Evolutionary conservation across 2,888 invertebrate genomes (phyloP).

Genomic region (Stenotaenia linearis): DNA sequence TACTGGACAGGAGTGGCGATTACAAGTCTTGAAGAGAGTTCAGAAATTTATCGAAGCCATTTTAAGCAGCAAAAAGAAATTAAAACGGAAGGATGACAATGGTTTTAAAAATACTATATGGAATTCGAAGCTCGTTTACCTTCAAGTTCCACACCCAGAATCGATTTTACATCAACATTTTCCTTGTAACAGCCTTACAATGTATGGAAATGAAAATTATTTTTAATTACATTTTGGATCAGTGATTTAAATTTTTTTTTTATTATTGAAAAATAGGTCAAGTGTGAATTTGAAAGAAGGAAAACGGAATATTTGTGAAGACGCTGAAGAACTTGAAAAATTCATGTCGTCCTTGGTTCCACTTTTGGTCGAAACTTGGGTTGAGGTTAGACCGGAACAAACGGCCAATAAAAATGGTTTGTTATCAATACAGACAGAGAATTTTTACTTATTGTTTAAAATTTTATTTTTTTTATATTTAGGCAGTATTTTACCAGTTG

Average conservation of each 20-base stretch:
- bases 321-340: slow-evolving; percentile 50
- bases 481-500: neutral
- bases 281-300: neutral
- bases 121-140: neutral
- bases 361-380: slow-evolving; percentile 74
- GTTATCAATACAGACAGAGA: neutral
- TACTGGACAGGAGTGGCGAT: slow-evolving; percentile 72
- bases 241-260: neutral
- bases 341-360: slow-evolving; percentile 67
- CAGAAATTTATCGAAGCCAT: slow-evolving; percentile 48
- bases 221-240: neutral
- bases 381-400: slow-evolving; percentile 55
- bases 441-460: neutral
- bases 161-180: slow-evolving; percentile 18
- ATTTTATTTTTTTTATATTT: neutral
- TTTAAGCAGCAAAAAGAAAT: neutral
- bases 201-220: neutral
- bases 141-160: neutral
- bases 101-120: neutral
- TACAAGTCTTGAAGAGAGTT: slow-evolving; percentile 66
- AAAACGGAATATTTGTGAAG: neutral
- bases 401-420: neutral
- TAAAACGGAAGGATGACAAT: neutral
- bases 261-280: neutral
- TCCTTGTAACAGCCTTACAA: neutral